Conservation (phyloP, 2,113 vertebrate genomes). For the Puffinus mauretanicus region DNA sequence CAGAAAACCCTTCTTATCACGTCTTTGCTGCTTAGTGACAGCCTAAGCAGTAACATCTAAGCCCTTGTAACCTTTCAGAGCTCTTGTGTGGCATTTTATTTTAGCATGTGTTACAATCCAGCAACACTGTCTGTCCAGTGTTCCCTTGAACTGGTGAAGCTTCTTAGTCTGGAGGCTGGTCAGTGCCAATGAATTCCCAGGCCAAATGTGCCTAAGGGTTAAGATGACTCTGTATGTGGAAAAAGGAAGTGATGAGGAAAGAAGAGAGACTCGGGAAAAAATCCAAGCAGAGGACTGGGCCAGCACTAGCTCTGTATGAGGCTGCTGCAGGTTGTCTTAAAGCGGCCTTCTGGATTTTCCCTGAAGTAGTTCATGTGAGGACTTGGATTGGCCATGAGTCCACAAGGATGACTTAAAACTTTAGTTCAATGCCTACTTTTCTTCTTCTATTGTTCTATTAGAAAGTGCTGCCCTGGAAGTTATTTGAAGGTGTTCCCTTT, state of each 20-base stretch:
- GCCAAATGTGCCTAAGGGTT: background rate
- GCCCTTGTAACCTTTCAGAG: background rate
- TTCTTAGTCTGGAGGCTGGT: background rate
- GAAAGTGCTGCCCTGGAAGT: background rate
- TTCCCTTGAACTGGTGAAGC: background rate
- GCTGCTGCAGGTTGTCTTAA: background rate
- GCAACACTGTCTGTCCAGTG: background rate
- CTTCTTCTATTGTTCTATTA: background rate
- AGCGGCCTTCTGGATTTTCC: background rate
- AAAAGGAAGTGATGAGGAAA: background rate
- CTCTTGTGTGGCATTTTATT: background rate
- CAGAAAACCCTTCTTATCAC: background rate
- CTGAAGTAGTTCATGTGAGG: background rate
- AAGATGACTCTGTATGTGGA: background rate
- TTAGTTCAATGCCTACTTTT: background rate
- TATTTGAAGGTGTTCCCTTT: background rate
- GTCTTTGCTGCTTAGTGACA: background rate
- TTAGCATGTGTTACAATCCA: background rate
- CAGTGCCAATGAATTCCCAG: background rate
- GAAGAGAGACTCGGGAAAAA: background rate
- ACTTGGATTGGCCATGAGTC: background rate
- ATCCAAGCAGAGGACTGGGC: background rate
- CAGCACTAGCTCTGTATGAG: background rate
- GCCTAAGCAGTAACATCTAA: background rate
- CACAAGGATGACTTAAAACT: background rate